Percentiles rank a stretch among this genome's conserved stretches.
Conservation (phyloP, 1,140 invertebrate species). For the Eupristina koningsbergeri region DNA sequence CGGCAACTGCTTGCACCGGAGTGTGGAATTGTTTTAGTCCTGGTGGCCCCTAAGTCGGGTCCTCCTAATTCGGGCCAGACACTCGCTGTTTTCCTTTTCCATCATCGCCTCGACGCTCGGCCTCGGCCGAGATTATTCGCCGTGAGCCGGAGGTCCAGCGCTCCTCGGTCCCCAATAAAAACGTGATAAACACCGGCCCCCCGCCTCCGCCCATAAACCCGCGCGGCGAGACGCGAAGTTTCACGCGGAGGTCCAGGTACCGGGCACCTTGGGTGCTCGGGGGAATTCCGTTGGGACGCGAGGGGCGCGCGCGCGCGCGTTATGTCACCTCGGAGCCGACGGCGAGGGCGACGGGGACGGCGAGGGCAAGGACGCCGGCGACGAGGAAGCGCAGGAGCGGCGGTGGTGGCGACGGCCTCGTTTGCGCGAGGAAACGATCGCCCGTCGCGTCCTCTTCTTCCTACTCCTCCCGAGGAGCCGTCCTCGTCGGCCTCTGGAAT, state of each 20-base stretch:
- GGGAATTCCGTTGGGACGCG: slow-evolving; percentile 19
- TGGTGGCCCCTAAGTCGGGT: too few relatives aligned
- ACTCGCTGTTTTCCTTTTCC: background rate
- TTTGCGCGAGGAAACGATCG: background rate
- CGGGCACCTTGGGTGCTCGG: background rate
- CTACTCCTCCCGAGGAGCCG: background rate
- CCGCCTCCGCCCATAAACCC: background rate
- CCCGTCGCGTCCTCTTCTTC: background rate
- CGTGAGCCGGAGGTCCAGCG: background rate
- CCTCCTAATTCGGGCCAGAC: too few relatives aligned
- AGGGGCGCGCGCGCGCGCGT: slow-evolving; percentile 3
- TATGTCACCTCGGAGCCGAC: slow-evolving; percentile 18
- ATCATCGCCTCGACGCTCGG: background rate
- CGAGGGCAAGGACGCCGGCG: slow-evolving; percentile 7
- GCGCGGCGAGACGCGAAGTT: slow-evolving; percentile 17
- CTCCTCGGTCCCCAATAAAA: slow-evolving; percentile 27
- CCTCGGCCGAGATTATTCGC: background rate
- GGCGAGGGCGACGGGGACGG: background rate
- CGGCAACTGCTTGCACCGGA: background rate
- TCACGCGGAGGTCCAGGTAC: background rate
- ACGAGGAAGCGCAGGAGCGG: background rate
- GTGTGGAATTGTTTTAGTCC: too few relatives aligned
- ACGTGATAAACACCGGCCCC: slow-evolving; percentile 31
- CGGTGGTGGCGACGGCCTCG: background rate
- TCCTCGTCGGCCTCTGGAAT: slow-evolving; percentile 17